phyloP scores from a whole-genome alignment of 2,113 vertebrate genomes.

The Gavialis gangeticus region DNA sequence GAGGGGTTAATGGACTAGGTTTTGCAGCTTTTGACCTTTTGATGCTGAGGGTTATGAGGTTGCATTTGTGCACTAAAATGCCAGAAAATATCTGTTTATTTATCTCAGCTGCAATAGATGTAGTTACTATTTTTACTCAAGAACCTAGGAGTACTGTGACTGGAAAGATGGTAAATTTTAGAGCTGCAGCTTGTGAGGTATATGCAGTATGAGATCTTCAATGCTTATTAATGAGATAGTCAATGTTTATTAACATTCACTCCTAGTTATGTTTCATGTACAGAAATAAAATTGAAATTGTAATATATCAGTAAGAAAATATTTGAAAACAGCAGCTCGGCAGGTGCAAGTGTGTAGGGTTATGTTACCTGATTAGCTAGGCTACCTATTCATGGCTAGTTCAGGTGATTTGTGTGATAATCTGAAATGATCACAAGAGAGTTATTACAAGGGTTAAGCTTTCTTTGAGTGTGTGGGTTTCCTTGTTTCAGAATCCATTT shows the following conservation, averaged over 20 bases:
- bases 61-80: constrained; percentile 76
- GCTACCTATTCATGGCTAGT: background rate
- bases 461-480: background rate
- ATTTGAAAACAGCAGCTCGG: constrained; percentile 10
- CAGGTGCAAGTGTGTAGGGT: background rate
- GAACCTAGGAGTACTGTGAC: constrained; percentile 24
- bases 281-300: constrained; percentile 45
- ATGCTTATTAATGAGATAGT: constrained; percentile 42
- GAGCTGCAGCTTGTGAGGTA: constrained; percentile 22
- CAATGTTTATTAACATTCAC: constrained; percentile 36
- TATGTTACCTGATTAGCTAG: background rate
- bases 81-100: constrained; percentile 81
- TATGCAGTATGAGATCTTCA: constrained; percentile 35
- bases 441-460: background rate
- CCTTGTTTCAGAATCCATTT: constrained; percentile 34
- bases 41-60: constrained; percentile 77
- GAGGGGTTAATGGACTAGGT: constrained; percentile 86
- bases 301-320: constrained; percentile 35
- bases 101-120: constrained; percentile 58
- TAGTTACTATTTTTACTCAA: constrained; percentile 49
- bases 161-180: background rate
- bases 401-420: rapidly evolving
- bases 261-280: constrained; percentile 51
- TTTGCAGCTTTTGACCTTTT: constrained; percentile 84
- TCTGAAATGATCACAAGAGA: background rate